Evolutionary conservation across 30 jellyfish, hydroid and myxozoan species (phyloP).

Genomic region (Aurelia coerulea): DNA sequence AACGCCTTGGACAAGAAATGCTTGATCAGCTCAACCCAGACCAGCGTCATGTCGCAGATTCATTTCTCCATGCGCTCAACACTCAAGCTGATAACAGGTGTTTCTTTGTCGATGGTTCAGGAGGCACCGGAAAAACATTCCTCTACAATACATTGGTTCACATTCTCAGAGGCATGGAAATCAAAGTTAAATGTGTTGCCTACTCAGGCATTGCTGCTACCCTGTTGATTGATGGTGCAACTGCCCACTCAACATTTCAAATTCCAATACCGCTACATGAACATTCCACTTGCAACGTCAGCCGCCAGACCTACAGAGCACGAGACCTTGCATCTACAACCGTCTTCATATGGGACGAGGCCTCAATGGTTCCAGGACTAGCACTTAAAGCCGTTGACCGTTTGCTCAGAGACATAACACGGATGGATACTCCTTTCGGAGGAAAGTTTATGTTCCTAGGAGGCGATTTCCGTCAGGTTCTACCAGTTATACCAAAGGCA

Average conservation of each 20-base stretch:
- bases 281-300: constrained; percentile 26
- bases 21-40: constrained; percentile 13
- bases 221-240: constrained; percentile 40
- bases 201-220: constrained; percentile 44
- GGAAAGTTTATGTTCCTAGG: constrained; percentile 44
- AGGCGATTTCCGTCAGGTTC: constrained; percentile 63
- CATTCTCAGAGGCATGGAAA: constrained; percentile 1
- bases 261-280: constrained; percentile 24
- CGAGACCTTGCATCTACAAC: constrained; percentile 9
- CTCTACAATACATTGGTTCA: constrained; percentile 18
- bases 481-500: constrained; percentile 57
- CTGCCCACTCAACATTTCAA: constrained; percentile 40
- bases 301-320: constrained; percentile 31
- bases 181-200: constrained; percentile 14
- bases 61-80: constrained; percentile 25
- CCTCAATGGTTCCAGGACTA: constrained; percentile 45
- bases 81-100: background rate
- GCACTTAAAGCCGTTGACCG: constrained; percentile 39
- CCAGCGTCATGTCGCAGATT: constrained; percentile 19
- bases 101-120: constrained; percentile 30
- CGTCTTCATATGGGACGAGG: constrained; percentile 35
- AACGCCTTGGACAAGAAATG: constrained; percentile 32
- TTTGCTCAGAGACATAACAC: constrained; percentile 45
- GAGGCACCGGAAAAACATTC: constrained; percentile 66
- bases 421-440: constrained; percentile 27